Evolutionary conservation across 2,797 vertebrate genomes (phyloP).

Genomic region (Halcyon leucocephala): DNA sequence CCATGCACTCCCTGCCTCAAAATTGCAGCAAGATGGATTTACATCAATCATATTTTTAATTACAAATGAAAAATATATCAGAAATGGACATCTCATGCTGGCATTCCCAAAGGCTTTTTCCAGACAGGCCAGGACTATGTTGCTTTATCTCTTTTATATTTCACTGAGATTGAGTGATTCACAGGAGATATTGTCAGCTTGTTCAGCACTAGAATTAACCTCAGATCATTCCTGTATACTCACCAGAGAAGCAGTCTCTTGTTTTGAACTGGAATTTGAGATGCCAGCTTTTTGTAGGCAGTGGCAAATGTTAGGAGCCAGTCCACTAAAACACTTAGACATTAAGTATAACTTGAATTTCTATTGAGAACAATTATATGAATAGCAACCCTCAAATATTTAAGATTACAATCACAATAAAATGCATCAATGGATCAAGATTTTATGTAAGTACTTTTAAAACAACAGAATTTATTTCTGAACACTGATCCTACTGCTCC

Average conservation of each 20-base stretch:
- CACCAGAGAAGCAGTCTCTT: neutral
- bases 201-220: neutral
- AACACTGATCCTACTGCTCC: neutral
- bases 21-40: slow-evolving; percentile 33
- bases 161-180: neutral
- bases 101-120: slow-evolving; percentile 21
- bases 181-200: neutral
- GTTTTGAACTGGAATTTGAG: slow-evolving; percentile 38
- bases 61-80: slow-evolving; percentile 35
- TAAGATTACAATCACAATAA: neutral
- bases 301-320: neutral
- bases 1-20: slow-evolving; percentile 11
- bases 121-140: neutral
- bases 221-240: neutral
- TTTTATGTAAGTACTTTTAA: neutral
- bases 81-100: neutral
- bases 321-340: neutral
- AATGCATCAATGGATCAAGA: neutral
- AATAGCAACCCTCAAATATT: neutral
- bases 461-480: neutral
- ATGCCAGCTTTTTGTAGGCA: neutral
- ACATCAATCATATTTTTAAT: slow-evolving; percentile 51
- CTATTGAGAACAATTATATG: neutral
- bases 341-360: neutral
- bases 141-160: neutral